phyloP scores from a whole-genome alignment of 2,888 invertebrate genomes.

The Bugula neritina region DNA sequence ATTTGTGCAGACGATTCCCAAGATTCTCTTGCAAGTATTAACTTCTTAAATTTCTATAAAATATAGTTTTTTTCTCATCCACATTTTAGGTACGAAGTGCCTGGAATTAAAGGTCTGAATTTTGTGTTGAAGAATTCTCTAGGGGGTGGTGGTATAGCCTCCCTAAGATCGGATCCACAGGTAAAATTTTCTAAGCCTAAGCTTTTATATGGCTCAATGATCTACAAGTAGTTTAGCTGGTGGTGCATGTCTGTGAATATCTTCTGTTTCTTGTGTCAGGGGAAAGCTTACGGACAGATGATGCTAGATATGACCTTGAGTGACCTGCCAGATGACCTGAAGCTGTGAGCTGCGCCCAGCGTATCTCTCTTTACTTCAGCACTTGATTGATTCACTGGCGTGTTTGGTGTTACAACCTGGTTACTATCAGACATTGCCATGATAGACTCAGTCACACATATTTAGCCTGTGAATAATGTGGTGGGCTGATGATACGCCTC shows the following conservation, averaged over 20 bases:
- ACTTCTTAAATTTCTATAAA: too few relatives aligned
- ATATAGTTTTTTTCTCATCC: not conserved
- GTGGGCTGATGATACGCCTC: too few relatives aligned
- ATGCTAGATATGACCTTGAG: conserved; percentile 50
- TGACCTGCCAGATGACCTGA: conserved; percentile 37
- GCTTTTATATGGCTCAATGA: conserved; percentile 15
- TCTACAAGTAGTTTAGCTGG: too few relatives aligned
- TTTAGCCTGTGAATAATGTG: too few relatives aligned
- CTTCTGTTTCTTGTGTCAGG: conserved; percentile 42
- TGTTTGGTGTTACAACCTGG: too few relatives aligned
- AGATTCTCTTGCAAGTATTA: not conserved
- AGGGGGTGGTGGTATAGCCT: conserved; percentile 57
- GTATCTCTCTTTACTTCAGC: too few relatives aligned
- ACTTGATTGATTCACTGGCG: too few relatives aligned
- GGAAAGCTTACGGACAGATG: conserved; percentile 55
- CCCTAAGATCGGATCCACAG: conserved; percentile 55
- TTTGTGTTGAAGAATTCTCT: conserved; percentile 54
- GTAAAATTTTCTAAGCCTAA: conserved; percentile 33
- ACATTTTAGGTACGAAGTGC: conserved; percentile 53
- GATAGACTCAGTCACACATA: too few relatives aligned
- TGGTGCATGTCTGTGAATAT: too few relatives aligned
- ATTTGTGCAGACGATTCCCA: not conserved
- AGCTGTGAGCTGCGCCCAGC: too few relatives aligned
- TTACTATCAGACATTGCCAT: too few relatives aligned
- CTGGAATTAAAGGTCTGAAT: conserved; percentile 55